Evolutionary conservation across 2,888 invertebrate genomes (phyloP), one percentile per base, ranked within the genome.

Genomic region (Cryptocheilus praepositus): DNA sequence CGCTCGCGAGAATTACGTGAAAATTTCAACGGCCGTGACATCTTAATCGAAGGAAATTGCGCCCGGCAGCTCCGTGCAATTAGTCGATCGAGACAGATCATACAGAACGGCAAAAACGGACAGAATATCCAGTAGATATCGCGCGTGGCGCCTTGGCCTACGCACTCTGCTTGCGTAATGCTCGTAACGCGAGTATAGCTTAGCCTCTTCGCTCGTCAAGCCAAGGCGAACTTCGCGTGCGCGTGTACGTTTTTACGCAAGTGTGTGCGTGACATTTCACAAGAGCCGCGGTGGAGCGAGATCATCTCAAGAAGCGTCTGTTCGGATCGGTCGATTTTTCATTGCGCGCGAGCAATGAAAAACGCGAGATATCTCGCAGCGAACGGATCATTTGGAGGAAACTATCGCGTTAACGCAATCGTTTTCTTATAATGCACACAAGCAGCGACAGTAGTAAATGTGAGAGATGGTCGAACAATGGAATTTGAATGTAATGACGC

Each of bases 121-220:
- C 16, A 44, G 66, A 46, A 64, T 68, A 74, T 67, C 65, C 63
- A 68, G 64, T 70, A 71, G 57, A 73, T 73, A 69, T 61, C 49
- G 51, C 22, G 66, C 70, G 60, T 63, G 70, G 71, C 75, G 77
- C 64, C 77, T 75, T 79, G 77, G 77, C 70, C 79, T 79, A 77
- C 79, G 79, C 77, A 77, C 75, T 75, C 49, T 64, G 67, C 67
- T 77, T 76, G 64, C 79, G 76, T 73, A 79, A 79, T 66, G 45
- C 46, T 46, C 61, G 61, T 54, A 66, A 70, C 68, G 57, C 63
- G 36, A 22, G 46, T 46, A 49, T 3, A 45, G 57, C 21, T 43
- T 62, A 45, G 18, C 55, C 51, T 70, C 59, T 62, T 70, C 65
- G 64, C 62, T 49, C 16, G 36, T 36, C 36, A 57, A 54, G 36